Conservation (phyloP, 2,113 vertebrate genomes). For the Grantiella picta region DNA sequence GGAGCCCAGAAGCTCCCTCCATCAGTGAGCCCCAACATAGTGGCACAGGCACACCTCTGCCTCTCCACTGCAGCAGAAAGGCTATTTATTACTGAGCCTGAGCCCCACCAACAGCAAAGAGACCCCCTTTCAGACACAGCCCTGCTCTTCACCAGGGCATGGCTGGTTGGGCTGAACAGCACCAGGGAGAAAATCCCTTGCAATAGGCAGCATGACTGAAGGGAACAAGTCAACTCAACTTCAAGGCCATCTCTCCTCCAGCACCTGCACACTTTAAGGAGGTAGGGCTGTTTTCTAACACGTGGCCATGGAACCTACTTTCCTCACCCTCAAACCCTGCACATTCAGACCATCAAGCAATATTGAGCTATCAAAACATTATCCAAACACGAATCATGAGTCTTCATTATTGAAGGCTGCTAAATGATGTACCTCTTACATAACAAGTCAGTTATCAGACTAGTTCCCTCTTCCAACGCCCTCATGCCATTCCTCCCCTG, state of each 20-base stretch:
- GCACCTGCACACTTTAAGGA: neutral
- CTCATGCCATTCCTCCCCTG: neutral
- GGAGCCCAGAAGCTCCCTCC: neutral
- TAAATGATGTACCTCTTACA: neutral
- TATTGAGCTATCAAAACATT: neutral
- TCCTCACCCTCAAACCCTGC: neutral
- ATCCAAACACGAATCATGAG: neutral
- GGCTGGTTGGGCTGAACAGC: neutral
- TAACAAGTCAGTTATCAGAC: neutral
- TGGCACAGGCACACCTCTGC: rapidly evolving
- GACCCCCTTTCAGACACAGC: neutral
- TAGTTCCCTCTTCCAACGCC: neutral
- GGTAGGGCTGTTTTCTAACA: neutral
- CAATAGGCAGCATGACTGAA: neutral
- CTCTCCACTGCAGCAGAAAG: neutral
- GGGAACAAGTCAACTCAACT: neutral
- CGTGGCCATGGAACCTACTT: neutral
- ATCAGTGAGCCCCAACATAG: rapidly evolving
- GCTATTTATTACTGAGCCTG: neutral
- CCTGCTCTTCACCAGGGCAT: neutral
- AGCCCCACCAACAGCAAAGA: neutral
- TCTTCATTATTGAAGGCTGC: neutral
- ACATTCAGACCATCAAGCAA: neutral
- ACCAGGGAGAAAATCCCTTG: neutral
- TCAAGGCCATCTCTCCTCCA: neutral